A percentile compares a stretch with the other conserved stretches of the same genome.
phyloP scores from a whole-genome alignment of 2,113 vertebrate species.

The Callionymus lyra region DNA sequence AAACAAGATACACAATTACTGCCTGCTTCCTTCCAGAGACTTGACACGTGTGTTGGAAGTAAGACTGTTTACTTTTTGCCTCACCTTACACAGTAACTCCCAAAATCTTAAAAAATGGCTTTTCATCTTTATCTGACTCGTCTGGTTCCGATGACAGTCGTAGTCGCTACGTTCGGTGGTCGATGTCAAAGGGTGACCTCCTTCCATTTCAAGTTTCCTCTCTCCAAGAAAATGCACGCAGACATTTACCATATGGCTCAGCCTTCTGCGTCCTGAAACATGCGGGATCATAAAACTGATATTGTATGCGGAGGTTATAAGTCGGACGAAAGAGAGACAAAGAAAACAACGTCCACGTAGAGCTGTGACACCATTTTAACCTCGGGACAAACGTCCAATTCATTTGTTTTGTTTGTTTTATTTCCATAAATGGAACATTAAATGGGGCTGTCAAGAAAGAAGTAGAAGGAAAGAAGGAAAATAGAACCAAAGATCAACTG shows the following conservation, averaged over 20 bases:
- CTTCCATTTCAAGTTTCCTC: slow-evolving; percentile 20
- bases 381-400: too few relatives aligned
- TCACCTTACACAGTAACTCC: too few relatives aligned
- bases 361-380: too few relatives aligned
- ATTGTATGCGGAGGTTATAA: slow-evolving; percentile 22
- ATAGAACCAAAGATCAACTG: too few relatives aligned
- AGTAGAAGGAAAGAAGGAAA: slow-evolving; percentile 10
- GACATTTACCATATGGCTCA: slow-evolving; percentile 68
- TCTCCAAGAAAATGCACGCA: slow-evolving; percentile 49
- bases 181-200: slow-evolving; percentile 44
- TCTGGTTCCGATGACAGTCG: too few relatives aligned
- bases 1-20: slow-evolving; percentile 54
- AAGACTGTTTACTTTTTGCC: too few relatives aligned
- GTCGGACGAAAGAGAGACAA: slow-evolving; percentile 2
- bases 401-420: too few relatives aligned
- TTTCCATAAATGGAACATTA: too few relatives aligned
- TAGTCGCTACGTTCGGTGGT: slow-evolving; percentile 20
- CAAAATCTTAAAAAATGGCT: too few relatives aligned
- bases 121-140: too few relatives aligned
- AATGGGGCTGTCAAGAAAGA: slow-evolving; percentile 1
- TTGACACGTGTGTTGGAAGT: slow-evolving; percentile 56
- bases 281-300: slow-evolving; percentile 58
- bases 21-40: slow-evolving; percentile 48
- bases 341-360: too few relatives aligned
- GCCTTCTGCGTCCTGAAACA: slow-evolving; percentile 64